Base-by-base conservation (phyloP, 2,113 vertebrate species). In the Lamprologus callipterus region DNA sequence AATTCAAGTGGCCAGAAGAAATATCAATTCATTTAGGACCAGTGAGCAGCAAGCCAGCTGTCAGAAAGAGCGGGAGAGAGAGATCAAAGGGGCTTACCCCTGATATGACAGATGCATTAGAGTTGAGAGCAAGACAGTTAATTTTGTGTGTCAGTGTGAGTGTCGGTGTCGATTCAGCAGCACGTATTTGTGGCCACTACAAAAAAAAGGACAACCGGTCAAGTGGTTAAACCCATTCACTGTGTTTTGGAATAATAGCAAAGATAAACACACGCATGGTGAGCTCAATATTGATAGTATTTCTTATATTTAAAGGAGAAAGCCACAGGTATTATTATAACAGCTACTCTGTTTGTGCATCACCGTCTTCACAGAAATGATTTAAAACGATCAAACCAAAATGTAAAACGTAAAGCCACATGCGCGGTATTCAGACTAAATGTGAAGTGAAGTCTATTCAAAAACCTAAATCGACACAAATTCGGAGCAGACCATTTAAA, bases 1-100 rank as follows among this genome's bases (percentile, higher is more conserved):
- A 96, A 95, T 95, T 95, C 94, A 96, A 95, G 95, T 94, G 94
- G 93, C 94, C 95, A 95, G 95, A 96, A 96, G 92, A 95, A 96
- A 96, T 95, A 93, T 92, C 90, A 95, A 94, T 95, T 95, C 93
- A 94, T 95, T 95, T 93, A 93, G 94, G 94, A 93, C 92, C 94
- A 93, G 92, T 95, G 94, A 95, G 92, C 94, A 95, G 92, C 92
- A 68, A 94, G 91, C 89, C 90, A 82, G 91, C 94, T 96, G 94
- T 96, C 94, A 95, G 88, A 86, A 49, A 84, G 84, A 83, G 81
- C 73, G 78, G 65, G 87, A 89, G 92, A 88, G 90, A 85, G 88
- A 91, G 91, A 92, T 93, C 91, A 92, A 93, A 90, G 65, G 93
- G 93, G 88, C 89, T 91, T 85, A 88, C 79, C 91, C 89, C 89